These are phyloP conservation scores for Neotoxoptera formosana DNA, from an alignment of 1,140 invertebrate species.

Conservation along the genomic window DNA sequence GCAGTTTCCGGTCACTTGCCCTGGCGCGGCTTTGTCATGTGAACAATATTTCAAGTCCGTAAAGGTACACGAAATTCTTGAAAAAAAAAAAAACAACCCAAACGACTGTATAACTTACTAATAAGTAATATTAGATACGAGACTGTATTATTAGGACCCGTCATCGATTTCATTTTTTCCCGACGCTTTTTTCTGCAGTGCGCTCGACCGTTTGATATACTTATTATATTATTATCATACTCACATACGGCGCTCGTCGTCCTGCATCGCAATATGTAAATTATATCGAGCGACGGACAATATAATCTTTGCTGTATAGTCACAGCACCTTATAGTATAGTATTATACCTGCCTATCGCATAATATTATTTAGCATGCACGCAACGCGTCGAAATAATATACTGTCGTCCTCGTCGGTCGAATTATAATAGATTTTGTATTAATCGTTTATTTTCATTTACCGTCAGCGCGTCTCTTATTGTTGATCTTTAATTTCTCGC, in stretches of 20 bases:
- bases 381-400: not conserved
- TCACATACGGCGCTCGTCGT: not conserved
- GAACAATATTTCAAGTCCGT: not conserved
- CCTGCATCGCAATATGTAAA: not conserved
- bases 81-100: not conserved
- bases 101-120: too few species aligned
- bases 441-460: slow-evolving; percentile 4
- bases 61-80: not conserved
- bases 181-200: not conserved
- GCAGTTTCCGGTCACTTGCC: not conserved
- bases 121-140: too few species aligned
- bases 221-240: not conserved
- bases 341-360: not conserved
- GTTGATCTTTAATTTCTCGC: not conserved
- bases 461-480: not conserved
- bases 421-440: slow-evolving; percentile 15
- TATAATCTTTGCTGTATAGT: not conserved
- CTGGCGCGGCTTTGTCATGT: not conserved
- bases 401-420: not conserved
- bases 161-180: not conserved
- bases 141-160: too few species aligned
- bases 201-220: not conserved
- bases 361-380: slow-evolving; percentile 11
- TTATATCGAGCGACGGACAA: not conserved
- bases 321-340: not conserved